Base-by-base conservation (phyloP, 2,888 invertebrate genomes). In the Tolmerus cingulatus region DNA sequence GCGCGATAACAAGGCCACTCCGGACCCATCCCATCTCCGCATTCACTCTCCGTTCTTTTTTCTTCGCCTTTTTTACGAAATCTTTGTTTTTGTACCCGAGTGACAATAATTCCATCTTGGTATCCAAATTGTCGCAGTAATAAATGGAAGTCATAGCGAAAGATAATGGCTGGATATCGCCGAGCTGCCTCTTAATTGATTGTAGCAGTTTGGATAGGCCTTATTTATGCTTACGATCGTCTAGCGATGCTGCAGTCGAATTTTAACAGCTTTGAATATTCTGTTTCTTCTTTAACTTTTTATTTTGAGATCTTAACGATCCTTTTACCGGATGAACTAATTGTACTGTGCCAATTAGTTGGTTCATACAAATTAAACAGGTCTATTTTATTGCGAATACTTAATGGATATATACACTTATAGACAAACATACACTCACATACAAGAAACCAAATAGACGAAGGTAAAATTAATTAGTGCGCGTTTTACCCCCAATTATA, bases 101-200 rank as follows among this genome's bases (percentile, higher is more conserved):
- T 55, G 66, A 66, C 57, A 82, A 82, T 82, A 82, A 82, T 82
- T 57, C 57, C 82, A 66, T 82, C 57, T 14, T 82, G 57, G 82
- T 34, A 82, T 82, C 82, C 66, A 82, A 82, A 82, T 82, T 82
- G 82, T 82, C 82, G 37, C 66, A 57, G 76, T 89, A 89, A 89
- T 89, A 89, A 89, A 89, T 89, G 89, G 89, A 88, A 87, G 88
- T 89, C 89, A 88, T 88, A 89, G 89, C 88, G 89, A 89, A 88
- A 89, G 88, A 89, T 89, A 89, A 89, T 89, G 89, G 88, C 88
- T 88, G 66, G 66, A 34, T 57, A 57, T 37, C 82, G n/a, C 37
- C 57, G 66, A 34, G 34, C 57, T 82, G 82, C 34, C 57, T 66
- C 57, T 66, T 82, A 82, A 82, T 82, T 82, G 82, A 82, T 82